A percentile compares a stretch with the other conserved stretches of the same genome.
Evolutionary conservation across 2,113 vertebrate genomes (phyloP).

Genomic region (Hippolais icterina): DNA sequence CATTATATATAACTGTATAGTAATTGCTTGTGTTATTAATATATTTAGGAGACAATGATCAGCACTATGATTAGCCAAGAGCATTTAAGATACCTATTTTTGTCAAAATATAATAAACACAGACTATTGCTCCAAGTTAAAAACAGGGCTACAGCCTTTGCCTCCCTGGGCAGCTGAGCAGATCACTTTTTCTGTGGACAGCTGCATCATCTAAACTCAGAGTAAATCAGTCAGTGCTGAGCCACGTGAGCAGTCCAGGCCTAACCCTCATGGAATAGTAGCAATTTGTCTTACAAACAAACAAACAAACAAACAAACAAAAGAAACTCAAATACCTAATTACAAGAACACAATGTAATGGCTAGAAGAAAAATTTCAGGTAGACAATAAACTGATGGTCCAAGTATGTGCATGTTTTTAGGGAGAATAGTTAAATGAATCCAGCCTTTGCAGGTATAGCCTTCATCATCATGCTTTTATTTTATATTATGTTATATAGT

Average conservation of each 20-base stretch:
- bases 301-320: background rate
- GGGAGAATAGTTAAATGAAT: background rate
- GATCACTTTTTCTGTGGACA: background rate
- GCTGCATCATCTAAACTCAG: background rate
- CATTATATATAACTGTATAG: background rate
- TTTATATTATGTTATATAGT: background rate
- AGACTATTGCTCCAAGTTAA: background rate
- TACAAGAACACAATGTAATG: background rate
- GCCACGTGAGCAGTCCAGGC: accelerated
- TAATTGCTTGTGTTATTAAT: background rate
- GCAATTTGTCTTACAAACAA: background rate
- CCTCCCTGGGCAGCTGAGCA: background rate
- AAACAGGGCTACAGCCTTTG: background rate
- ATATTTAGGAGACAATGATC: background rate
- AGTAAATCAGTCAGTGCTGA: background rate
- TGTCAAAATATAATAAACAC: background rate
- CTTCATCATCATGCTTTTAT: background rate
- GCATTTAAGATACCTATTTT: background rate
- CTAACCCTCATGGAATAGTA: background rate
- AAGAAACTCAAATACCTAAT: background rate
- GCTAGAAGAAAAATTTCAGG: background rate
- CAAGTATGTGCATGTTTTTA: background rate
- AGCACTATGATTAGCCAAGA: background rate
- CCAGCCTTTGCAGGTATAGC: background rate
- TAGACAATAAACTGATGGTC: background rate